Base-by-base conservation (phyloP, 2,888 invertebrate genomes). In the Cephus sareptanus region DNA sequence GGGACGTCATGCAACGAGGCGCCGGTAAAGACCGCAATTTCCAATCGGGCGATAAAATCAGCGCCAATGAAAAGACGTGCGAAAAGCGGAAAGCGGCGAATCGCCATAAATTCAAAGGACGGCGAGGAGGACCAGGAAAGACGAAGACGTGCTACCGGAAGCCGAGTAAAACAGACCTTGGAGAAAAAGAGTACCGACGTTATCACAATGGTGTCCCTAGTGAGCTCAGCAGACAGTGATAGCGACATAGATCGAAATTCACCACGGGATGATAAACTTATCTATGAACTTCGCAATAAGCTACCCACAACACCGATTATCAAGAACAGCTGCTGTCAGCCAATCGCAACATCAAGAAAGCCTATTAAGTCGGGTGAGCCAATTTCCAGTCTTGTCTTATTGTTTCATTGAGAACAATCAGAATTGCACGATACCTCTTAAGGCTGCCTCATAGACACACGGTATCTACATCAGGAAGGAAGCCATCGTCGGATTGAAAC, bases 191-290 rank as follows among this genome's bases (percentile, higher is more conserved):
- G 80, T 9, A 85, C 83, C 2, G 91, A 91, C 75, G 89, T 95
- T 68, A 93, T 95, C 1, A 95, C 95, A 0, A 93, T 95, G 93
- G 95, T 95, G 0, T 95, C 95, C 0, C 89, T 95, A 73, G 92
- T 95, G 4, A 95, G 95, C 86, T 94, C 95, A 0, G 94, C 94
- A 31, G 94, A 94, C 69, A 95, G 95, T 86, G 95, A 95, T 78
- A 93, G 93, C 33, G 95, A 95, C 40, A 83, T 85, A 69, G 85
- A 85, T 33, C 86, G 87, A 23, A 88, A 87, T 79, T 90, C 89
- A 34, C 87, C 87, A 0, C 82, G 87, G 1, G 90, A 91, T 69
- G 88, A 91, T 75, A 90, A 91, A 79, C 83, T 91, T 31, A 91
- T 91, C 76, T 85, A 86, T 68, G 89, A 91, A 77, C 78, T 91